Conservation (phyloP, 2,797 vertebrate genomes). For the Halcyon smyrnensis region DNA sequence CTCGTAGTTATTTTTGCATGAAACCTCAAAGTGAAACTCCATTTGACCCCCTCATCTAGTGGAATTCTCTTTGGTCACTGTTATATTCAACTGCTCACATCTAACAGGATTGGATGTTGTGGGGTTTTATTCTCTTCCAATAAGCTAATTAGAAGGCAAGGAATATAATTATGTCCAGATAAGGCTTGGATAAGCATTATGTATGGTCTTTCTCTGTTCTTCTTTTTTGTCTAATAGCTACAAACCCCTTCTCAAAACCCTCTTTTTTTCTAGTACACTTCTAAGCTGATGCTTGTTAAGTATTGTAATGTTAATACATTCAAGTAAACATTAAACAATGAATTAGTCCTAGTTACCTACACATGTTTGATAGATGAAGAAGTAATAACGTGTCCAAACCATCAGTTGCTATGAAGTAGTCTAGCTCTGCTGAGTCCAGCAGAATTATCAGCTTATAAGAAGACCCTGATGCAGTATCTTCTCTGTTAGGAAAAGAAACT, state of each 20-base stretch:
- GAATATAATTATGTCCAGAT: neutral
- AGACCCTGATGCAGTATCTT: neutral
- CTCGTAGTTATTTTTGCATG: neutral
- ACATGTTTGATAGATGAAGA: neutral
- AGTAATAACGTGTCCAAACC: neutral
- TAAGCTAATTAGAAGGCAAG: neutral
- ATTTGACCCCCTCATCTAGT: neutral
- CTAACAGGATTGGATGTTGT: neutral
- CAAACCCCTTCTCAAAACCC: neutral
- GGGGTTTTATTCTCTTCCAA: neutral
- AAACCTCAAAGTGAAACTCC: neutral
- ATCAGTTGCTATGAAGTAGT: neutral
- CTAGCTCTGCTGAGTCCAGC: neutral
- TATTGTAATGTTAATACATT: neutral
- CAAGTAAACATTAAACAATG: neutral
- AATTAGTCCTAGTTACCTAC: neutral
- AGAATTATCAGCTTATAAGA: neutral
- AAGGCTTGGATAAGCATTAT: neutral
- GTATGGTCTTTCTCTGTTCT: neutral
- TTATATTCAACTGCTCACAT: neutral
- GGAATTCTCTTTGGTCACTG: neutral
- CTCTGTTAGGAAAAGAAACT: neutral
- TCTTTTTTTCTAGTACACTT: neutral
- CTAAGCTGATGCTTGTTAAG: neutral
- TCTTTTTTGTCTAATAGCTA: neutral